These are phyloP conservation scores for Ormyrus labotus DNA, from an alignment of 2,888 invertebrate species.

Conservation along the genomic window DNA sequence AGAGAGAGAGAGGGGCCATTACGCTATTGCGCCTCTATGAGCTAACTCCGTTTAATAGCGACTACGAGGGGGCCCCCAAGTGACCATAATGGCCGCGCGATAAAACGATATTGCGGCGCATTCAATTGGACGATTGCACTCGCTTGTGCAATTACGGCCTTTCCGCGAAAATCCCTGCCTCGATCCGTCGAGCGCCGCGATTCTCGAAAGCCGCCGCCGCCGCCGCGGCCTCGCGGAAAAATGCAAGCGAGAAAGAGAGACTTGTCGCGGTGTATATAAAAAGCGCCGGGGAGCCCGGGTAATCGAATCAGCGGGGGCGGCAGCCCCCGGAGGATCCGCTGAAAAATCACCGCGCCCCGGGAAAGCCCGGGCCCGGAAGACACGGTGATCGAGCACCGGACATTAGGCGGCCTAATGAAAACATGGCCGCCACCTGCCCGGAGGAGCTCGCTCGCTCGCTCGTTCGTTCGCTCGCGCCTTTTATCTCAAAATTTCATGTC, in stretches of 20 bases:
- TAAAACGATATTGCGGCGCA: constrained; percentile 54
- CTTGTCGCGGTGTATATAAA: not conserved
- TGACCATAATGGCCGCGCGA: constrained; percentile 55
- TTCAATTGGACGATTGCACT: constrained; percentile 54
- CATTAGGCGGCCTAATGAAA: constrained; percentile 72
- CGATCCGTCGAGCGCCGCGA: constrained; percentile 27
- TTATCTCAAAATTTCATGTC: constrained; percentile 48
- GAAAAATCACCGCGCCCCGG: constrained; percentile 52
- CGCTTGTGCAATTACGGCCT: constrained; percentile 34
- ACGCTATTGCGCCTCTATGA: constrained; percentile 46
- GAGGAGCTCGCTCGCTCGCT: not conserved
- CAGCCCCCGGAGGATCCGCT: not conserved
- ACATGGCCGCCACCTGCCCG: constrained; percentile 69
- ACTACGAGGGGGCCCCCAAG: constrained; percentile 2
- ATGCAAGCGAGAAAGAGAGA: constrained; percentile 2
- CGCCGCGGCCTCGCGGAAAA: not conserved
- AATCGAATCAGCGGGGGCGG: constrained; percentile 38
- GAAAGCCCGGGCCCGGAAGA: constrained; percentile 34
- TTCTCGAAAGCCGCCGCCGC: not conserved
- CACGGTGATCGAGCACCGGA: constrained; percentile 71
- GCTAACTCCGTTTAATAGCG: constrained; percentile 54
- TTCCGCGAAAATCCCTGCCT: constrained; percentile 44
- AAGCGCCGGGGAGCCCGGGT: not conserved
- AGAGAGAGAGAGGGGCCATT: constrained; percentile 37
- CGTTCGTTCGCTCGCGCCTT: not conserved